Conservation (phyloP, 1,140 invertebrate genomes). For the Dysdera silvatica region DNA sequence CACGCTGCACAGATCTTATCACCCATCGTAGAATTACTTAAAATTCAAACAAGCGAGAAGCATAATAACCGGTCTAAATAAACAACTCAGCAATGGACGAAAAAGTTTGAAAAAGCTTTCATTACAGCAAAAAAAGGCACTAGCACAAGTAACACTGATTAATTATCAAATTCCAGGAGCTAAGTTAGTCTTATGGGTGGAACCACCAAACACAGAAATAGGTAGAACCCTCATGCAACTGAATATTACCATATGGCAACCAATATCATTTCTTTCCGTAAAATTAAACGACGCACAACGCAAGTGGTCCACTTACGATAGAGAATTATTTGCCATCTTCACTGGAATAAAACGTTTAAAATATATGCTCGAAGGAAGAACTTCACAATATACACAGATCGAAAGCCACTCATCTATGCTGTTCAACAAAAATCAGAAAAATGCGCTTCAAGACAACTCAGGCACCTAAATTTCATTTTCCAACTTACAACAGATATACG, state of each 20-base stretch:
- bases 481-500: conserved; percentile 42
- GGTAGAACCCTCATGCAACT: conserved; percentile 24
- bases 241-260: background rate
- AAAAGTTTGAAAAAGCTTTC: conserved; percentile 38
- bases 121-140: conserved; percentile 38
- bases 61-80: background rate
- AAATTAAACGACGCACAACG: conserved; percentile 22
- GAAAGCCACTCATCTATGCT: conserved; percentile 36
- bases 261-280: conserved; percentile 29
- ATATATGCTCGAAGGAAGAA: conserved; percentile 36
- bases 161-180: conserved; percentile 16
- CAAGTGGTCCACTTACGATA: conserved; percentile 32
- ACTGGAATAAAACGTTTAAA: conserved; percentile 34
- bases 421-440: conserved; percentile 24
- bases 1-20: conserved; percentile 7
- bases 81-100: conserved; percentile 11
- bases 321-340: conserved; percentile 37
- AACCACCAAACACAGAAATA: conserved; percentile 17
- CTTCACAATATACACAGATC: conserved; percentile 37
- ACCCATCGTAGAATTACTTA: background rate
- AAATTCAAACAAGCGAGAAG: background rate
- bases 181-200: conserved; percentile 13
- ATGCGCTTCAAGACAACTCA: conserved; percentile 30
- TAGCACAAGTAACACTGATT: conserved; percentile 29
- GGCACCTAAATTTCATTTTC: conserved; percentile 41